Evolutionary conservation across 2,888 invertebrate genomes (phyloP), one percentile per base, ranked within the genome.

Genomic region (Troides oblongomaculatus): DNA sequence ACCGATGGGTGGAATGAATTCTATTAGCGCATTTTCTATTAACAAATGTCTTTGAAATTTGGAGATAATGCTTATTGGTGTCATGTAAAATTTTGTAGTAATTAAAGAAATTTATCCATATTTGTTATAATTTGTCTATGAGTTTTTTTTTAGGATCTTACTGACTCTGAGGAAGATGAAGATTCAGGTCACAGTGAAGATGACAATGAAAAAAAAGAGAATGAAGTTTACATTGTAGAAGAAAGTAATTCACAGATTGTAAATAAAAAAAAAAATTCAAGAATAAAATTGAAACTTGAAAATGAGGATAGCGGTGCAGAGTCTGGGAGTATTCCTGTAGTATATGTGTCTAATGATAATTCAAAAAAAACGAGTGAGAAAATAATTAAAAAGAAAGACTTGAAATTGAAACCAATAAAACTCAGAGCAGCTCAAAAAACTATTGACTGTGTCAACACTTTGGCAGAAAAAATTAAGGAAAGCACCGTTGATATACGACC

Each of bases 281-380:
- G 59, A 58, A 57, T 80, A 62, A 86, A 84, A 61, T 83, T 84
- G 74, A 84, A 82, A 71, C 80, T 81, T 62, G 79, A 79, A 36
- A 79, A 78, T 58, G 81, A 78, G 43, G 94, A 93, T 67, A 92
- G 93, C 72, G 93, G 93, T 1, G 85, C 86, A 2, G 90, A 90
- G 73, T 88, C 88, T 1, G 87, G 83, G 4, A 77, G 82, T 0
- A 82, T 81, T 10, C 81, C 78, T 12, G 78, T 80, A 50, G 80
- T 81, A 3, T 81, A 82, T 10, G 82, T 82, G 0, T 75, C 77
- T 21, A 77, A 75, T 67, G 77, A 76, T 69, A 84, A 83, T 21
- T 79, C 83, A 8, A 75, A 75, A 0, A 81, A 82, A n/a, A 79
- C 76, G 14, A 56, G 58, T 62, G 17, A 78, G 61, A 70, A 60